Base-by-base conservation (phyloP, 2,797 vertebrate genomes). In the Anguilla megastoma region DNA sequence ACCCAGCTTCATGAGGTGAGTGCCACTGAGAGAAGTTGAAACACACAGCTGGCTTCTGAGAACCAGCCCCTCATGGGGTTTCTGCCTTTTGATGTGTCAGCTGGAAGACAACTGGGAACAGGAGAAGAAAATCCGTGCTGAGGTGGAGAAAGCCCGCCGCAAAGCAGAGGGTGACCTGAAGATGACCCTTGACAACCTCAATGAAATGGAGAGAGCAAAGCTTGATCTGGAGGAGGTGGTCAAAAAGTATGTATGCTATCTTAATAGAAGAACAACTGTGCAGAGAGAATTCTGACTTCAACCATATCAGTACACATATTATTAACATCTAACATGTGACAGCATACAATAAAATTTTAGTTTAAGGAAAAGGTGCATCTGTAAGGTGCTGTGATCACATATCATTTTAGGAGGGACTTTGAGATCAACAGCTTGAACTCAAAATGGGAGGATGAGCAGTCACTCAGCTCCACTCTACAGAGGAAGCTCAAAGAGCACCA, bases 401-500 rank as follows among this genome's bases (percentile, higher is more conserved):
- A 14, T 89, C 5, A 76, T 86, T 89, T 63, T 85, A 96, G 96
- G 94, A 95, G 93, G 90, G 95, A 96, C 66, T 90, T 96, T 92
- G 95, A 97, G 91, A 95, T 96, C 52, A 96, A 95, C 91, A 94
- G 95, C n/a, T 84, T 96, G 91, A 96, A 93, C 89, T 92, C 93
- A 5, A 96, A 96, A 91, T 89, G 94, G 89, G 96, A 97, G 84
- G 96, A 97, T 33, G 94, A 97, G 66, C 95, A 96, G 84, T 94
- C 95, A 16, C 93, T 96, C 88, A 96, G 93, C 92, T 93, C 94
- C 84, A 96, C 94, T 5, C 91, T 96, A 66, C 93, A 94, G 88
- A 92, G 93, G 90, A 97, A 97, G 90, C 93, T 96, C 87, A 97
- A 97, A 89, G 96, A 96, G 91, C 94, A 95, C 87, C 95, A 96